Conservation (phyloP, 2,888 invertebrate genomes). For the Odontomyia ornata region DNA sequence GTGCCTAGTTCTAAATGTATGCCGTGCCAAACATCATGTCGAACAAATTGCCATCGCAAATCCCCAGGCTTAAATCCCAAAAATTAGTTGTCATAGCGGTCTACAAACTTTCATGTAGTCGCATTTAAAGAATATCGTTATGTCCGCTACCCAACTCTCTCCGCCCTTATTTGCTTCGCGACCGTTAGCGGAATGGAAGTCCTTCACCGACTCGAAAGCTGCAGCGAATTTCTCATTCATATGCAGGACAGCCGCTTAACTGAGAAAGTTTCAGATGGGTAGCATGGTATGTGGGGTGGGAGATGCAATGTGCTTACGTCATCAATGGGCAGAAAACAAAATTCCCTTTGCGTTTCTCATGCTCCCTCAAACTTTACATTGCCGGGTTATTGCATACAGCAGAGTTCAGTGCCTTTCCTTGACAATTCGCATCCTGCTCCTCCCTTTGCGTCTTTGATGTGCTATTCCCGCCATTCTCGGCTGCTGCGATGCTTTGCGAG, state of each 20-base stretch:
- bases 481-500: too few species aligned
- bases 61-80: neutral
- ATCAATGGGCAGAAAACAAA: neutral
- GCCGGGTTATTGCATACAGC: slow-evolving; percentile 22
- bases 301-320: slow-evolving; percentile 16
- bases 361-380: neutral
- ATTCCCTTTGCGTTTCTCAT: neutral
- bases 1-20: too few species aligned
- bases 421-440: slow-evolving; percentile 33
- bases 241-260: slow-evolving; percentile 16
- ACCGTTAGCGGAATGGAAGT: neutral
- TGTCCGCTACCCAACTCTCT: neutral
- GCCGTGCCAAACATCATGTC: too few species aligned
- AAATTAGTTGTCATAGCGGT: neutral
- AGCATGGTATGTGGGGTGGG: neutral
- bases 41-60: neutral
- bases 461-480: too few species aligned
- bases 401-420: slow-evolving; percentile 41
- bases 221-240: slow-evolving; percentile 11
- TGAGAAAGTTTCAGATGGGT: too few species aligned
- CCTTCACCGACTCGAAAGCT: neutral
- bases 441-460: neutral
- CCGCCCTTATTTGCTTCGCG: neutral
- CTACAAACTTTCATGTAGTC: neutral
- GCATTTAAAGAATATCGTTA: neutral